Conservation (phyloP, 1,140 invertebrate genomes). For the Drosophila parabipectinata region DNA sequence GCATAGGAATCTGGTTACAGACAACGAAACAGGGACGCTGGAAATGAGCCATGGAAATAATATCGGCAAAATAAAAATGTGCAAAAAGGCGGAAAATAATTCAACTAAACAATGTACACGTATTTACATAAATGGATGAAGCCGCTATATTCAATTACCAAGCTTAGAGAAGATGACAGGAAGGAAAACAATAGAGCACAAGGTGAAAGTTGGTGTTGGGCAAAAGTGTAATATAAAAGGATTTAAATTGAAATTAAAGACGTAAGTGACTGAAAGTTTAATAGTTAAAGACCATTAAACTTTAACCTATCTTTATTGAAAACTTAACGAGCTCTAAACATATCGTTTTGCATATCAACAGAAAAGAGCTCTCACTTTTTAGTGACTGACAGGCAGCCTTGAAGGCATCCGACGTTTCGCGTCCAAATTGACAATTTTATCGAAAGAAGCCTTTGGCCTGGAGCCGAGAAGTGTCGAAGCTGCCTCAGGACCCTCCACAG, state of each 20-base stretch:
- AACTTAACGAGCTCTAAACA: background rate
- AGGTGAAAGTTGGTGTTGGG: background rate
- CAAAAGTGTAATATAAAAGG: background rate
- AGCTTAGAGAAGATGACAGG: conserved; percentile 6
- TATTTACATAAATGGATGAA: conserved; percentile 81
- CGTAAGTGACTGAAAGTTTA: background rate
- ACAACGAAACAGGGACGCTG: conserved; percentile 12
- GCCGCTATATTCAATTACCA: conserved; percentile 74
- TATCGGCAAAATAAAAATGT: conserved; percentile 79
- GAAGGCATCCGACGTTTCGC: conserved; percentile 11
- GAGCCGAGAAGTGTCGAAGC: background rate
- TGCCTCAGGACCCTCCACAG: background rate
- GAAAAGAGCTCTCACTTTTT: background rate
- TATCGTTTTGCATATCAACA: background rate
- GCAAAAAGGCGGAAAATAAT: conserved; percentile 79
- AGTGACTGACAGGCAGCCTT: background rate
- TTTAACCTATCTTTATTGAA: background rate
- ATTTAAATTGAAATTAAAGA: background rate
- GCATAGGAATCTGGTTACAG: conserved; percentile 35
- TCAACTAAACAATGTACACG: conserved; percentile 82
- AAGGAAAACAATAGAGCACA: conserved; percentile 36
- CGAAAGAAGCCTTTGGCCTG: conserved; percentile 1
- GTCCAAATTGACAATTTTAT: conserved; percentile 40
- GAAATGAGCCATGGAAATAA: conserved; percentile 60
- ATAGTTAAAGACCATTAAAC: background rate